These are phyloP conservation scores for Lophius piscatorius DNA, from an alignment of 2,113 vertebrate genomes.

Conservation along the genomic window DNA sequence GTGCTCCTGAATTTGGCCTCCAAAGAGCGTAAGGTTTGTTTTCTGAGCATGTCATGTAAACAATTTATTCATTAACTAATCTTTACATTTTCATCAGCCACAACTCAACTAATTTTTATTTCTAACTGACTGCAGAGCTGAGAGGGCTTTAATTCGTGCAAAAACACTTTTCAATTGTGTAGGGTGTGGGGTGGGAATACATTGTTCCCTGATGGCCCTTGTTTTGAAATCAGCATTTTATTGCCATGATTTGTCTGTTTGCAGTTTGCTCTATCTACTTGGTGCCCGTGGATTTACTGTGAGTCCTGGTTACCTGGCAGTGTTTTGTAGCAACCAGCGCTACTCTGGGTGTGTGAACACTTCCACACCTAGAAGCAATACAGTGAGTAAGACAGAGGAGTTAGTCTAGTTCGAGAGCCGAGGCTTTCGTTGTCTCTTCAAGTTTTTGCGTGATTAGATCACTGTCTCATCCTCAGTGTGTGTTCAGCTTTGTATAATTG, in stretches of 20 bases:
- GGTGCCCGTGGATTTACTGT: conserved; percentile 6
- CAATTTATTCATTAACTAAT: too few species aligned
- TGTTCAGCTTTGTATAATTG: conserved; percentile 10
- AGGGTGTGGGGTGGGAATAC: too few species aligned
- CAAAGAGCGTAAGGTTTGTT: too few species aligned
- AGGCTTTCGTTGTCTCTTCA: conserved; percentile 22
- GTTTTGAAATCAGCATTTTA: too few species aligned
- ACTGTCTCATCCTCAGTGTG: conserved; percentile 1
- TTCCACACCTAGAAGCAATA: background rate
- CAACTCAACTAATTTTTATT: too few species aligned
- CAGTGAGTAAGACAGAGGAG: conserved; percentile 19
- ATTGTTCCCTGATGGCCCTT: too few species aligned
- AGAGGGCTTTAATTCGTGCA: too few species aligned
- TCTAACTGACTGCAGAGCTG: too few species aligned
- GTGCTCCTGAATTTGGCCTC: too few species aligned
- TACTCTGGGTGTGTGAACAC: conserved; percentile 48
- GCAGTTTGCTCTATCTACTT: background rate
- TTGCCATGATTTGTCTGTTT: background rate
- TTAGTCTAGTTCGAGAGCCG: conserved; percentile 16
- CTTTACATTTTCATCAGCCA: too few species aligned
- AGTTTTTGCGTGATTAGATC: conserved; percentile 26
- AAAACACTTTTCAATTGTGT: too few species aligned
- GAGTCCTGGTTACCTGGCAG: conserved; percentile 49
- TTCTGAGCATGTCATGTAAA: too few species aligned
- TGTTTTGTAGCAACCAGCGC: conserved; percentile 76